phyloP scores from a whole-genome alignment of 2,797 vertebrate species.

The Myotis pilosus region DNA sequence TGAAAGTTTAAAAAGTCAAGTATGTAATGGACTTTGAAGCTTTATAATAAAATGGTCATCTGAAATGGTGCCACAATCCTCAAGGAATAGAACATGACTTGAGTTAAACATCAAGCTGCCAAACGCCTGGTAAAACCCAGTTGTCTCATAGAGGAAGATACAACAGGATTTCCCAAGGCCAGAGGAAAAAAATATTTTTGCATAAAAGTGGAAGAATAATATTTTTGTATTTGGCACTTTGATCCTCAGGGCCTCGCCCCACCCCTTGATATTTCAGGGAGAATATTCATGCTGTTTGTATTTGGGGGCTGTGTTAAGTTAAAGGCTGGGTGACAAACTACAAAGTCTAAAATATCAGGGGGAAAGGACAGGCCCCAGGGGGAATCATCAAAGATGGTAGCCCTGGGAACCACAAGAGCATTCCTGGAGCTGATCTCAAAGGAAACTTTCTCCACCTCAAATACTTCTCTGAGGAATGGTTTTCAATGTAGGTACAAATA shows the following conservation, averaged over 20 bases:
- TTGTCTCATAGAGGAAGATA: neutral
- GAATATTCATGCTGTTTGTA: neutral
- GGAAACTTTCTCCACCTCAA: neutral
- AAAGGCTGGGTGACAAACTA: neutral
- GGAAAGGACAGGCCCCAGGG: neutral
- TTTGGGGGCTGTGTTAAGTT: neutral
- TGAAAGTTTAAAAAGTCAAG: neutral
- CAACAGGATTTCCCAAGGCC: neutral
- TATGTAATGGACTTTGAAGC: neutral
- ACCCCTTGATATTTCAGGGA: neutral
- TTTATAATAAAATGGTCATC: neutral
- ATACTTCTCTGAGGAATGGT: neutral
- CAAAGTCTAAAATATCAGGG: neutral
- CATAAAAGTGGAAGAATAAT: neutral
- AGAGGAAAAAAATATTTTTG: neutral
- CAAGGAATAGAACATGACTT: neutral
- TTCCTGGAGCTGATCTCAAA: neutral
- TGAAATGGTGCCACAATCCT: neutral
- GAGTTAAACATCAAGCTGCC: neutral
- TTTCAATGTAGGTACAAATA: neutral
- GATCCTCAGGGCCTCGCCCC: neutral
- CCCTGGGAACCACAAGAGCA: neutral
- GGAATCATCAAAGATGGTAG: fast-evolving
- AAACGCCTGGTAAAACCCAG: neutral
- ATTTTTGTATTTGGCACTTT: neutral